Evolutionary conservation across 2,113 vertebrate species (phyloP).

Genomic region (Zapus hudsonius): DNA sequence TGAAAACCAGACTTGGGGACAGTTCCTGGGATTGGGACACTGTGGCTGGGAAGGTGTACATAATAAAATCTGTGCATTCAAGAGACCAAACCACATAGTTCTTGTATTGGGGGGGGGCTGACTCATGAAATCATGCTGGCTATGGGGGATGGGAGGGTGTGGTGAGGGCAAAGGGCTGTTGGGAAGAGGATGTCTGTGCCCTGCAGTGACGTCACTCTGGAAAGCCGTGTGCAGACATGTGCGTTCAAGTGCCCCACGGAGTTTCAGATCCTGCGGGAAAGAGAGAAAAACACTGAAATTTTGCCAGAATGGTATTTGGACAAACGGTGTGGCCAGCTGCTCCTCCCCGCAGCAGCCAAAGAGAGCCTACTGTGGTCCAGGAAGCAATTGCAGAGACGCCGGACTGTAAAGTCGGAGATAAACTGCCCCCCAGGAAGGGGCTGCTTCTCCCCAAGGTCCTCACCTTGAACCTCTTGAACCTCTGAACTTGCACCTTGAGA

Average conservation of each 20-base stretch:
- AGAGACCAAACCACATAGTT: neutral
- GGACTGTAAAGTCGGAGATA: neutral
- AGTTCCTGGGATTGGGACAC: neutral
- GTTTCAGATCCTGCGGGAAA: constrained; percentile 34
- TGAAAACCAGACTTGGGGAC: neutral
- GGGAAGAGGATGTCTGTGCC: neutral
- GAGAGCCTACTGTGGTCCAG: constrained; percentile 3
- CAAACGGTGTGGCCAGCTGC: constrained; percentile 62
- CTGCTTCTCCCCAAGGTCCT: neutral
- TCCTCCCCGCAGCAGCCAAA: constrained; percentile 23
- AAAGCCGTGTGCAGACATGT: neutral
- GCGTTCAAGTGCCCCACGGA: neutral
- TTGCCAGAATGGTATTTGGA: constrained; percentile 52
- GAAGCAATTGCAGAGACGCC: neutral
- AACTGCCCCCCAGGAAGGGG: neutral
- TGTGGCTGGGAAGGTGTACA: fast-evolving
- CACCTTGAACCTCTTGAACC: fast-evolving
- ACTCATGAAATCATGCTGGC: neutral
- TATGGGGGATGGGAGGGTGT: neutral
- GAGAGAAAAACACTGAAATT: neutral
- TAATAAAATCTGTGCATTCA: neutral
- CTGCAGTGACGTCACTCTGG: neutral
- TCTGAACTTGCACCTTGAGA: neutral
- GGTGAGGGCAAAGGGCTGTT: neutral
- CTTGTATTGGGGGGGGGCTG: neutral